Conservation (phyloP, 2,888 invertebrate species). For the Epsilonema sp. region DNA sequence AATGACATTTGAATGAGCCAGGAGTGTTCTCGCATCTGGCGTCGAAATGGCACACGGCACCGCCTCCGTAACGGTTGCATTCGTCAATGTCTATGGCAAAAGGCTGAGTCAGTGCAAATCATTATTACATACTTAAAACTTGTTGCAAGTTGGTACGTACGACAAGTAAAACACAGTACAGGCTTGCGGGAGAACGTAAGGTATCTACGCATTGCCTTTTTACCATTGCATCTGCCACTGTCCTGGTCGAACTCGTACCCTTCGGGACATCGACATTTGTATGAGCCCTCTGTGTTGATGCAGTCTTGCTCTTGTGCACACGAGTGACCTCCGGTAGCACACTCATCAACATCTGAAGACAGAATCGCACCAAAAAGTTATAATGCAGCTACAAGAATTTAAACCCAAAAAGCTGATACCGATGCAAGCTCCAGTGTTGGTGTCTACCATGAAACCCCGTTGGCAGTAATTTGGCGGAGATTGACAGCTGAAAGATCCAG, state of each 20-base stretch:
- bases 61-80: slow-evolving; percentile 45
- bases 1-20: slow-evolving; percentile 49
- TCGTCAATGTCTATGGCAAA: slow-evolving; percentile 58
- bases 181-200: too few relatives aligned
- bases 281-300: slow-evolving; percentile 51
- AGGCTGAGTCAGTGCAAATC: background rate
- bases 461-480: background rate
- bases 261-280: slow-evolving; percentile 33
- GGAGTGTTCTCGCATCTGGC: slow-evolving; percentile 46
- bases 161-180: too few relatives aligned
- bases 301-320: slow-evolving; percentile 57
- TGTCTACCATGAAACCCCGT: slow-evolving; percentile 3
- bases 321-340: slow-evolving; percentile 49
- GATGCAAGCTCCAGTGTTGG: slow-evolving; percentile 1
- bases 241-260: slow-evolving; percentile 29
- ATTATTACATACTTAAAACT: too few relatives aligned
- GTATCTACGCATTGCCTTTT: background rate
- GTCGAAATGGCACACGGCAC: slow-evolving; percentile 41
- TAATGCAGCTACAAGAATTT: background rate
- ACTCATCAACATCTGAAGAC: slow-evolving; percentile 60
- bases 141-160: too few relatives aligned
- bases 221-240: slow-evolving; percentile 28
- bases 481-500: slow-evolving; percentile 54
- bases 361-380: background rate
- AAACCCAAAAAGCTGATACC: background rate